Percentiles rank a stretch among this genome's conserved stretches.
Conservation (phyloP, 2,888 invertebrate genomes). For the Spisula subtruncata region DNA sequence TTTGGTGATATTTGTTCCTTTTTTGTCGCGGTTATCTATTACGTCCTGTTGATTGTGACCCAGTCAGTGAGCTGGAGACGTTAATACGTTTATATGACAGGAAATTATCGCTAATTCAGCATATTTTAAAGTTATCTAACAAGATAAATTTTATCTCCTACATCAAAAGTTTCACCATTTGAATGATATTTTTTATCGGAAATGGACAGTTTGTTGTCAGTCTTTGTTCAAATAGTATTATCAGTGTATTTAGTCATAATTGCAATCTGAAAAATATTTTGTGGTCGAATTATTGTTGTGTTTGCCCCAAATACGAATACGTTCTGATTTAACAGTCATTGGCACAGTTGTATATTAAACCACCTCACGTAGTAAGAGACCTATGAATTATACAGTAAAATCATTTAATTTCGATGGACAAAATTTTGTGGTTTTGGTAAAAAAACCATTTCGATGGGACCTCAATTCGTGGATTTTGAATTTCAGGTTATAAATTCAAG, state of each 20-base stretch:
- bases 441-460: no score
- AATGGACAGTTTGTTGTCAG: constrained; percentile 8
- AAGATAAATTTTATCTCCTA: neutral
- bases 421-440: no score
- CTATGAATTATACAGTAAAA: neutral
- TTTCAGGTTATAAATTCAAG: no score
- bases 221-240: neutral
- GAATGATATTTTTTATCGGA: neutral
- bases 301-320: neutral
- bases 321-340: neutral
- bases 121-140: neutral
- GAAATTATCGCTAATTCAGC: constrained; percentile 3
- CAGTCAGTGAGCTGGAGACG: neutral
- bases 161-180: neutral
- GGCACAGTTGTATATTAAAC: neutral
- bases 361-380: neutral
- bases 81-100: neutral
- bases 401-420: no score
- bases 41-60: neutral
- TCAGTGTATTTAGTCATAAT: neutral
- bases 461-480: no score
- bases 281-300: neutral
- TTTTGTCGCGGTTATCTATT: neutral
- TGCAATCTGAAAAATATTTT: neutral
- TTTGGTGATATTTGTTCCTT: neutral